These are phyloP conservation scores for Brachypteracias leptosomus DNA, from an alignment of 2,113 vertebrate genomes.

Conservation along the genomic window DNA sequence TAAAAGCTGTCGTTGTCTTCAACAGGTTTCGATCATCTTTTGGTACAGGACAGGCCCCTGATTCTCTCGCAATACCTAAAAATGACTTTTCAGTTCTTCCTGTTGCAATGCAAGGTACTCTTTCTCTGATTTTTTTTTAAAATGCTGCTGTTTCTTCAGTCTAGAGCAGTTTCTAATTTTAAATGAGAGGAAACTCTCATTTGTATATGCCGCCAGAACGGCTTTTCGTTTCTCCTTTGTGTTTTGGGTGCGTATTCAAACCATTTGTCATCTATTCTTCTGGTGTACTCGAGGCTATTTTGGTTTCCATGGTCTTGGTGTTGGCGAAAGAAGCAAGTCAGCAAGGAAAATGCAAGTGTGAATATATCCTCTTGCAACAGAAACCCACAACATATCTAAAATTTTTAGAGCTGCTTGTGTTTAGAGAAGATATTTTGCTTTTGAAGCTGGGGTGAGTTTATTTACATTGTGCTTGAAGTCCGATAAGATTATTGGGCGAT, in stretches of 20 bases:
- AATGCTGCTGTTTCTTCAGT: background rate
- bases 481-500: constrained; percentile 43
- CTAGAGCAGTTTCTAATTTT: constrained; percentile 60
- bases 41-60: background rate
- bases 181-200: constrained; percentile 55
- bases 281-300: constrained; percentile 40
- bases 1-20: background rate
- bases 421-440: constrained; percentile 25
- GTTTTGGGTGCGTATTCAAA: background rate
- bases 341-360: constrained; percentile 68
- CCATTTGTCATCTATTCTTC: constrained; percentile 46
- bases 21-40: background rate
- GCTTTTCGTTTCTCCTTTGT: constrained; percentile 69
- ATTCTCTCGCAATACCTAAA: background rate
- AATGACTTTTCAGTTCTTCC: background rate
- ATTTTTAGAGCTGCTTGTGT: background rate
- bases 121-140: constrained; percentile 8
- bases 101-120: background rate
- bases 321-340: constrained; percentile 56
- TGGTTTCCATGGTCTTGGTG: constrained; percentile 46
- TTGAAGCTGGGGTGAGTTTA: constrained; percentile 44
- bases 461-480: constrained; percentile 2
- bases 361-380: constrained; percentile 41
- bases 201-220: constrained; percentile 50
- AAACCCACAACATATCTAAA: constrained; percentile 44